Percentiles rank a stretch among this genome's conserved stretches.
These are phyloP conservation scores for Dinomys branickii DNA, from an alignment of 2,113 vertebrate genomes.

Conservation along the genomic window DNA sequence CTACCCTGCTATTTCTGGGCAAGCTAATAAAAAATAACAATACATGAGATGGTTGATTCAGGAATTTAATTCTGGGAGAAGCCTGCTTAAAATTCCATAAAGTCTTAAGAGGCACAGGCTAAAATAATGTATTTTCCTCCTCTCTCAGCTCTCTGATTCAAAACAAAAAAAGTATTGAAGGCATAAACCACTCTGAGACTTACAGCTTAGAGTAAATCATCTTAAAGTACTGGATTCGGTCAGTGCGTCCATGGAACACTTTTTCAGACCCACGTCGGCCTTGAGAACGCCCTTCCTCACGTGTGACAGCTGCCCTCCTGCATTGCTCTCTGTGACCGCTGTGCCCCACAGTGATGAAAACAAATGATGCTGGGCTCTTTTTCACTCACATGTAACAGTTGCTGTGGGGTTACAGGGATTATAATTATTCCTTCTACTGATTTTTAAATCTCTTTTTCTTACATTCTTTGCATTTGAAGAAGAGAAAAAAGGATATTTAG, in stretches of 20 bases:
- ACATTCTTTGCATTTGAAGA: conserved; percentile 3
- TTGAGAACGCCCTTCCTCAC: not conserved
- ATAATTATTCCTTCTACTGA: not conserved
- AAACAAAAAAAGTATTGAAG: not conserved
- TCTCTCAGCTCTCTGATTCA: not conserved
- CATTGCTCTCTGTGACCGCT: not conserved
- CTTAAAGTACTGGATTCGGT: not conserved
- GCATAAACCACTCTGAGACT: conserved; percentile 54
- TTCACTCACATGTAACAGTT: not conserved
- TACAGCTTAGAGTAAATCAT: conserved; percentile 5
- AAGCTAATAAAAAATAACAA: not conserved
- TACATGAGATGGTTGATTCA: not conserved
- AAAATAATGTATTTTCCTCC: conserved; percentile 1
- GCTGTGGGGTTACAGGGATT: not conserved
- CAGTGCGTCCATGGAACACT: not conserved
- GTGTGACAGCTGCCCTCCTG: not conserved
- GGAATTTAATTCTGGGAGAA: conserved; percentile 53
- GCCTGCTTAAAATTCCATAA: conserved; percentile 54
- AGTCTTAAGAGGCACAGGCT: not conserved
- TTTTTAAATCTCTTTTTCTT: conserved; percentile 54
- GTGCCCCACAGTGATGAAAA: not conserved
- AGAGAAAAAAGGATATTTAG: not conserved
- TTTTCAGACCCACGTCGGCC: not conserved
- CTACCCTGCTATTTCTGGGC: not conserved
- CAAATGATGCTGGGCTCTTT: not conserved